Conservation (phyloP, 2,888 invertebrate species). For the Germaria angustata region DNA sequence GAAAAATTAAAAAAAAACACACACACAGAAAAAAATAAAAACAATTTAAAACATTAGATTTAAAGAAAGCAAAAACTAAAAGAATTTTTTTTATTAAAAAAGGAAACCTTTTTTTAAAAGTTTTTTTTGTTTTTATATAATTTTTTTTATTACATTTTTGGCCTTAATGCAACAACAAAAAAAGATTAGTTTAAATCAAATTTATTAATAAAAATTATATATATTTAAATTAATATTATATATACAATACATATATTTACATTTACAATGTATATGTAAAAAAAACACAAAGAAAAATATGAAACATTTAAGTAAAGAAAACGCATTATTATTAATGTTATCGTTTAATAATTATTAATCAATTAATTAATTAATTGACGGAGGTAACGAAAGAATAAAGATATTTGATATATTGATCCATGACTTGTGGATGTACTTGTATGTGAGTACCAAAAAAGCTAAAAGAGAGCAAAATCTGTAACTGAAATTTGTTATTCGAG, state of each 20-base stretch:
- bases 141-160: conserved; percentile 73
- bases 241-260: conserved; percentile 66
- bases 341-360: conserved; percentile 56
- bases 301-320: conserved; percentile 14
- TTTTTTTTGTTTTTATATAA: conserved; percentile 54
- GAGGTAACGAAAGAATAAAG: background rate
- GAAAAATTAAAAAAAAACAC: conserved; percentile 24
- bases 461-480: no score
- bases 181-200: conserved; percentile 70
- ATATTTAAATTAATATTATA: conserved; percentile 64
- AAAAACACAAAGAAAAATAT: conserved; percentile 17
- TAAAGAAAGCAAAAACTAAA: conserved; percentile 17
- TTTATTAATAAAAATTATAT: conserved; percentile 62
- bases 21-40: conserved; percentile 33
- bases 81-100: conserved; percentile 49
- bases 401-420: conserved; percentile 13
- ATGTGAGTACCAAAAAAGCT: no score
- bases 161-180: conserved; percentile 73
- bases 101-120: conserved; percentile 49
- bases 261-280: conserved; percentile 67
- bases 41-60: conserved; percentile 63
- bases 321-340: conserved; percentile 65
- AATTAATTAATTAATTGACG: conserved; percentile 53
- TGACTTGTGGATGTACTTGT: conserved; percentile 3
- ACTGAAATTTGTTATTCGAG: no score